Evolutionary conservation across 2,113 vertebrate species (phyloP).

Genomic region (Marmota monax): DNA sequence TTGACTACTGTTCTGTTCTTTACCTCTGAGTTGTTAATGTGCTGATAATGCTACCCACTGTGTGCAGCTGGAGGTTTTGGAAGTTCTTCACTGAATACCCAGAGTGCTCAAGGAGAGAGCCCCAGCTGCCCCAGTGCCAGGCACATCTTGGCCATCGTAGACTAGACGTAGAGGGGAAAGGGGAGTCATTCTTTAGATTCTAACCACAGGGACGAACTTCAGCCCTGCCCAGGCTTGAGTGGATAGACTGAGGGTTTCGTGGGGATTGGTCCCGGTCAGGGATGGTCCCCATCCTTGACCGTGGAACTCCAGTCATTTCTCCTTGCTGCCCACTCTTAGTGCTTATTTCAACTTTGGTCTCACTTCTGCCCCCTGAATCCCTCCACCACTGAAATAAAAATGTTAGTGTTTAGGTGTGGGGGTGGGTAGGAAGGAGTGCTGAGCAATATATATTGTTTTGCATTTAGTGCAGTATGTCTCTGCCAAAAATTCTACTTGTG

Average conservation of each 20-base stretch:
- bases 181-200: background rate
- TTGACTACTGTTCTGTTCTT: background rate
- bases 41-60: background rate
- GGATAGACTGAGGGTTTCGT: background rate
- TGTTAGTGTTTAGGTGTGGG: background rate
- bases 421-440: background rate
- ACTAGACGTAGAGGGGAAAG: background rate
- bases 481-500: background rate
- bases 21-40: background rate
- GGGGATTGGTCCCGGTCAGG: background rate
- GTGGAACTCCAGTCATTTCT: background rate
- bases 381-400: background rate
- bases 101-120: background rate
- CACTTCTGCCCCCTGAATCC: fast-evolving
- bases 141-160: background rate
- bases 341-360: background rate
- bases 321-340: background rate
- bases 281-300: background rate
- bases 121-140: background rate
- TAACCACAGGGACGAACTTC: background rate
- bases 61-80: background rate
- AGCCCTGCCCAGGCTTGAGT: background rate
- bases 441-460: background rate
- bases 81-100: background rate
- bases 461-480: background rate